Evolutionary conservation across 2,888 invertebrate species (phyloP), one percentile per base, ranked within the genome.

Genomic region (Amblyjoppa fuscipennis): DNA sequence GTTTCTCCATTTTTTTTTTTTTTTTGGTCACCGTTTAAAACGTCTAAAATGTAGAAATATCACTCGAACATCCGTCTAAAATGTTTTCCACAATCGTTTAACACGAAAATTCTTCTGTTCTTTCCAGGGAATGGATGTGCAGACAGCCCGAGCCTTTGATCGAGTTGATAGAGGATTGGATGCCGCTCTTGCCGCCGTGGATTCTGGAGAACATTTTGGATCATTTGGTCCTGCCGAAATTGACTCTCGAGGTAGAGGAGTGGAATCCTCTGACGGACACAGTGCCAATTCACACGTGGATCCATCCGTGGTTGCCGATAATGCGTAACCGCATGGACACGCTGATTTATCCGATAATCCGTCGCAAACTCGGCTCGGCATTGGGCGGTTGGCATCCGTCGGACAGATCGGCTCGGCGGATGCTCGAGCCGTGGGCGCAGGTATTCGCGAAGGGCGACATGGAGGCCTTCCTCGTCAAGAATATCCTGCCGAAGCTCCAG

Each of bases 261-360:
- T 99, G 99, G 99, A 98, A 99, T 95, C 99, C 99, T 0, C 95
- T 99, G 1, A 97, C 97, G 0, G 99, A 99, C 93, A 98, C 98
- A 0, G 96, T 98, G 88, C 99, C 99, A 16, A 97, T 99, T 88
- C 99, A 99, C 94, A 96, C 97, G 4, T 99, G 99, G 99, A 96
- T 99, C 85, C 97, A 99, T 93, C 99, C 99, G 0, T 99, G 99
- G 99, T 96, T 99, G 84, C 97, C 97, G 0, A 94, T 98, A 7
- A 96, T 99, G 92, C 97, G 94, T 16, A 92, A 93, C 87, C 95
- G 95, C 31, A 93, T 96, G 73, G 95, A 96, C 34, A 94, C 95
- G 0, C 94, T 95, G 0, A 96, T 99, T 51, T 99, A 98, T 95
- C 98, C 98, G 0, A 96, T 97, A 64, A 98, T 99, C 90, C 96